These are phyloP conservation scores for Tetrapedia diversipes DNA, from an alignment of 2,888 invertebrate genomes.

Conservation along the genomic window DNA sequence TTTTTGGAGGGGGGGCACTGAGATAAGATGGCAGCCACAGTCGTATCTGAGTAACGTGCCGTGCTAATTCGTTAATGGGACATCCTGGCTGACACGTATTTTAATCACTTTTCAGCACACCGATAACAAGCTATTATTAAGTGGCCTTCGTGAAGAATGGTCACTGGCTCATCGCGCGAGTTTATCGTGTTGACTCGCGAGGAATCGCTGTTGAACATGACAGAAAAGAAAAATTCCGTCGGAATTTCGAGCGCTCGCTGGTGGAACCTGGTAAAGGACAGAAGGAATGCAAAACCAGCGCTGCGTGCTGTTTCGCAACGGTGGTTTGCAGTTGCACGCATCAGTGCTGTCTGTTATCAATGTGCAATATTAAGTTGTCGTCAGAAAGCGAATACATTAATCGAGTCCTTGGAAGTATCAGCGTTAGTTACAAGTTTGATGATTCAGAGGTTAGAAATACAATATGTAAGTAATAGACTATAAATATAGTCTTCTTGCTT, in stretches of 20 bases:
- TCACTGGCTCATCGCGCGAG: constrained; percentile 34
- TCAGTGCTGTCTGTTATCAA: background rate
- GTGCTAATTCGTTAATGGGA: constrained; percentile 71
- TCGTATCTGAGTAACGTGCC: constrained; percentile 62
- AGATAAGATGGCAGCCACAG: constrained; percentile 51
- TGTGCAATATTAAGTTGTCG: background rate
- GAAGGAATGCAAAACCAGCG: too few relatives aligned
- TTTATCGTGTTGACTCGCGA: constrained; percentile 31
- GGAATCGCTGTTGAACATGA: background rate
- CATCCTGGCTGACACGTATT: constrained; percentile 70
- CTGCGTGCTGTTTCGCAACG: too few relatives aligned
- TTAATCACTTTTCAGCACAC: constrained; percentile 63
- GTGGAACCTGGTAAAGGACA: too few relatives aligned
- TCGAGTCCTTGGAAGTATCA: background rate
- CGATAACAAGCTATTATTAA: constrained; percentile 67
- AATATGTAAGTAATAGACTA: too few relatives aligned
- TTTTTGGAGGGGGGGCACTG: constrained; percentile 29
- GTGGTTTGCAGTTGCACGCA: background rate
- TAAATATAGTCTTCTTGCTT: too few relatives aligned
- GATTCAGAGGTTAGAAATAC: too few relatives aligned
- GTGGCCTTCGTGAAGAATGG: constrained; percentile 60
- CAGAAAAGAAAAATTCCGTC: background rate
- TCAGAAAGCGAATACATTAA: constrained; percentile 1
- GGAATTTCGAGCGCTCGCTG: background rate
- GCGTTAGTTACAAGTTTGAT: too few relatives aligned